phyloP scores from a whole-genome alignment of 1,140 invertebrate genomes.

The Drosophila sulfurigaster region DNA sequence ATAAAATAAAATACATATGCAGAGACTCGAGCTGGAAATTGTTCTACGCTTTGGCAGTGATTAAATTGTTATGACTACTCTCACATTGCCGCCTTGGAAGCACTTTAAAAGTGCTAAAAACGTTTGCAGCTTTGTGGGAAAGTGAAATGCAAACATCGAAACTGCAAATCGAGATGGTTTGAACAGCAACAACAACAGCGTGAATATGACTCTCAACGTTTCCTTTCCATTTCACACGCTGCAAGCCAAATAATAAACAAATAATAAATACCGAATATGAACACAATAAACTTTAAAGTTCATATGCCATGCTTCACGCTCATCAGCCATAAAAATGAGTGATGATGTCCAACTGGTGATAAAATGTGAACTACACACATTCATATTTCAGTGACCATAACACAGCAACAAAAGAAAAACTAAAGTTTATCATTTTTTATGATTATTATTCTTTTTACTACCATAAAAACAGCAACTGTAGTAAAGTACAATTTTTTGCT shows the following conservation, averaged over 20 bases:
- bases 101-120: slow-evolving; percentile 43
- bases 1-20: slow-evolving; percentile 75
- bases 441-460: background rate
- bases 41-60: slow-evolving; percentile 64
- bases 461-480: background rate
- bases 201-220: background rate
- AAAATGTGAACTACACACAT: background rate
- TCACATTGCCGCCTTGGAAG: slow-evolving; percentile 21
- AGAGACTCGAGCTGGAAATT: slow-evolving; percentile 49
- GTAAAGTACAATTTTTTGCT: background rate
- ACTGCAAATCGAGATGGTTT: background rate
- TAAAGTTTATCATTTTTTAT: background rate
- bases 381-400: background rate
- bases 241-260: slow-evolving; percentile 16
- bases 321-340: slow-evolving; percentile 12
- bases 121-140: background rate
- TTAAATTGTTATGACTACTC: slow-evolving; percentile 75
- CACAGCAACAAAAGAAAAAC: background rate
- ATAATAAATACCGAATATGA: background rate
- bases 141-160: background rate
- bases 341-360: slow-evolving; percentile 10
- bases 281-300: slow-evolving; percentile 4
- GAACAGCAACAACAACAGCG: background rate
- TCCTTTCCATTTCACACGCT: slow-evolving; percentile 4
- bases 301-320: background rate